Evolutionary conservation across 1,140 invertebrate genomes (phyloP), one percentile per base, ranked within the genome.

Genomic region (Belonocnema kinseyi): DNA sequence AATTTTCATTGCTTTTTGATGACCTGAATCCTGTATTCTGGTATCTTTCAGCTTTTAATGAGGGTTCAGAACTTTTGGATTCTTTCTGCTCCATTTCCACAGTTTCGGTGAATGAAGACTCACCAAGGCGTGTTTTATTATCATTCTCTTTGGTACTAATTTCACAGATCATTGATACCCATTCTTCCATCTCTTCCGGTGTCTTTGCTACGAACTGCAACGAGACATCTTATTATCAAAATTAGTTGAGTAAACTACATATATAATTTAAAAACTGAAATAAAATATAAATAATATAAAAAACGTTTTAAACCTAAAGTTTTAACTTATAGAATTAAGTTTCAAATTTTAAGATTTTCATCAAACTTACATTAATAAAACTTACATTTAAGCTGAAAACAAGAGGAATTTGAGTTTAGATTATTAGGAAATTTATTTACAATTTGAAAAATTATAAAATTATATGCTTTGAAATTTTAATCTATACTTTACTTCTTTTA

Each of bases 111-210:
- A 40, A 66, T 40, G 66, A 53, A 14, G 66, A 50, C 16, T 56
- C 50, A 40, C 26, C 50, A 12, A 52, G 78, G 16, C 71, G 26
- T 72, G 61, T 72, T 66, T 58, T 50, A 50, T 72, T 78, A 40
- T 81, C 78, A 16, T 78, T 78, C n/a, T 81, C 75, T 50, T 74
- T 74, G 26, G 71, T 76, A 17, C 77, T 72, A n/a, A 80, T 78
- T 12, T 80, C 56, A 16, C 77, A 77, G 33, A 91, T 85, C 0
- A 84, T 81, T 4, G 79, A 66, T 14, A 90, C 74, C 90, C 90
- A 91, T 5, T 89, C 85, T 19, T 86, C 82, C 90, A 90, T 91
- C 14, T 91, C 89, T 26, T 85, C 83, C 0, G 83, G 80, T 7
- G 76, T 80, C 17, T 79, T 87, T 0, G 88, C 89, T 3, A 87